A percentile compares a stretch with the other conserved stretches of the same genome.
Conservation (phyloP, 2,797 vertebrate species). For the Chelon labrosus region DNA sequence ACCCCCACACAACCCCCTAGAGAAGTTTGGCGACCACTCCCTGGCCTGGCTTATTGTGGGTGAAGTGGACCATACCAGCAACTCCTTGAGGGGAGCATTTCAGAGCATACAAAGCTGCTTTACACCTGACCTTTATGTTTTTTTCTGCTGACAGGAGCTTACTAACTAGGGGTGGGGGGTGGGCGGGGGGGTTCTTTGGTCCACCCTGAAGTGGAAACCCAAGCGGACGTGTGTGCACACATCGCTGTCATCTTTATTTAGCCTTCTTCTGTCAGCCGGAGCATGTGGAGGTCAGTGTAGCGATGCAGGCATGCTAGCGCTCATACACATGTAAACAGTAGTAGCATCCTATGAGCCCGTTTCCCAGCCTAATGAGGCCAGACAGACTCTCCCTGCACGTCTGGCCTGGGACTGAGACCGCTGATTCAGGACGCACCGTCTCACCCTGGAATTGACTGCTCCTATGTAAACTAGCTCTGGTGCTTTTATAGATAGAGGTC, state of each 20-base stretch:
- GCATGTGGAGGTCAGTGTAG: slow-evolving; percentile 72
- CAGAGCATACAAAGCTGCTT: slow-evolving; percentile 49
- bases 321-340: slow-evolving; percentile 66
- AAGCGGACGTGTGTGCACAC: slow-evolving; percentile 61
- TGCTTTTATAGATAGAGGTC: slow-evolving; percentile 53
- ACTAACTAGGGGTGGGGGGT: slow-evolving; percentile 50
- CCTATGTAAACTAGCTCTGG: slow-evolving; percentile 25
- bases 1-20: slow-evolving; percentile 18
- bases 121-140: slow-evolving; percentile 73
- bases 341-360: slow-evolving; percentile 45
- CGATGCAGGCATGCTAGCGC: slow-evolving; percentile 22
- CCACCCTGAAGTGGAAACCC: slow-evolving; percentile 60
- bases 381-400: slow-evolving; percentile 26
- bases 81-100: slow-evolving; percentile 57
- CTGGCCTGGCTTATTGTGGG: slow-evolving; percentile 47
- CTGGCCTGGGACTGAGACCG: slow-evolving; percentile 23
- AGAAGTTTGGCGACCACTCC: slow-evolving; percentile 46
- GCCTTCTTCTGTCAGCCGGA: slow-evolving; percentile 53
- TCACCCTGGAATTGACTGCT: slow-evolving; percentile 33
- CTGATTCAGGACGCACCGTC: slow-evolving; percentile 42
- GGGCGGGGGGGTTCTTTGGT: slow-evolving; percentile 18
- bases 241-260: slow-evolving; percentile 81
- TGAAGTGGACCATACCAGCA: slow-evolving; percentile 68
- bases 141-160: slow-evolving; percentile 51
- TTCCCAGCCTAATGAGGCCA: slow-evolving; percentile 45